phyloP scores from a whole-genome alignment of 2,888 invertebrate genomes.

The Thyatira batis region DNA sequence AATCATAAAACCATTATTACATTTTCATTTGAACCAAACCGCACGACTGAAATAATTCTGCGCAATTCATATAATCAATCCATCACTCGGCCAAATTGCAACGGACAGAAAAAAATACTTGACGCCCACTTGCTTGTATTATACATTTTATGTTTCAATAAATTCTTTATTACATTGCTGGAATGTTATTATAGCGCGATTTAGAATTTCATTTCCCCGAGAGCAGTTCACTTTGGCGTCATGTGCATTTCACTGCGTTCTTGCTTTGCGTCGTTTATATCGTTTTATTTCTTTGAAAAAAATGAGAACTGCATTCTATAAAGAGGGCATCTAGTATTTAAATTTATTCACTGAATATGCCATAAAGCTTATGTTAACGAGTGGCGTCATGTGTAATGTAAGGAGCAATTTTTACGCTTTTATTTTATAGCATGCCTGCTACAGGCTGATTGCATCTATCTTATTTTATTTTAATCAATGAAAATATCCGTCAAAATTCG shows the following conservation, averaged over 20 bases:
- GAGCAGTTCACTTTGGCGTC: slow-evolving; percentile 35
- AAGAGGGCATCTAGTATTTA: background rate
- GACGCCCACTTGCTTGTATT: background rate
- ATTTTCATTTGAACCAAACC: background rate
- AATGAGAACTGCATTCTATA: background rate
- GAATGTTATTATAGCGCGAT: slow-evolving; percentile 38
- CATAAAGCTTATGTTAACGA: background rate
- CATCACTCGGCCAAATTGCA: background rate
- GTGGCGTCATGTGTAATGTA: background rate
- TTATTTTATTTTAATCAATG: too few relatives aligned
- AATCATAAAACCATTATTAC: background rate
- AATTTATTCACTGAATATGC: background rate
- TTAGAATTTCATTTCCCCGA: slow-evolving; percentile 49
- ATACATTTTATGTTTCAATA: background rate
- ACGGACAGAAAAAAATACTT: background rate
- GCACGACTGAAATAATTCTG: background rate
- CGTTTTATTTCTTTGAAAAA: background rate
- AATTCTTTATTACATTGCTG: background rate
- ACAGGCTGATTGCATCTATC: too few relatives aligned
- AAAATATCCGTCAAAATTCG: too few relatives aligned
- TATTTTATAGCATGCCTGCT: background rate
- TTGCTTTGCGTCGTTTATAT: slow-evolving; percentile 9
- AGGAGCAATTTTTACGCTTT: background rate
- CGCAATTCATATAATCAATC: background rate
- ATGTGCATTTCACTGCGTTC: slow-evolving; percentile 50